Base-by-base conservation (phyloP, 2,888 invertebrate species). In the Pyrgus malvae region DNA sequence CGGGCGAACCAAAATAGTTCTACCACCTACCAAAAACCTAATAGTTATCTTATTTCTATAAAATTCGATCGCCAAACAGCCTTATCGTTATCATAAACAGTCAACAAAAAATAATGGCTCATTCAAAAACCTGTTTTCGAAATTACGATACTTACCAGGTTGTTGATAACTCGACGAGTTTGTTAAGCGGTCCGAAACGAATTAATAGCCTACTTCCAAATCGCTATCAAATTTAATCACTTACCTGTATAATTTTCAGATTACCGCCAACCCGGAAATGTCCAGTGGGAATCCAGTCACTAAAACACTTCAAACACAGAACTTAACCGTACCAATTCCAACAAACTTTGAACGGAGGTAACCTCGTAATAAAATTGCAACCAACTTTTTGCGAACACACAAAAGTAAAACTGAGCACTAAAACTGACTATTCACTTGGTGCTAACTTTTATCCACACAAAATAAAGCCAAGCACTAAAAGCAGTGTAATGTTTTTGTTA, bases 201-300 rank as follows among this genome's bases (percentile, higher is more conserved):
- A 23, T 33, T 25, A 12, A 29, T 4, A 1, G n/a, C 6, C 21
- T 16, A 25, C 4, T 6, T 5, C n/a, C 7, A 38, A 25, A 42
- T 25, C 25, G 16, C 5, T 7, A 42, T 35, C 7, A 12, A 19
- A 29, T 2, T 29, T 19, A 35, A 38, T 45, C 16, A 7, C 9
- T 53, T 38, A 57, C 59, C 59, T 57, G 40, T 57, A 44, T 42
- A 23, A 29, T 54, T 41, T 37, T 31, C 27, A 17, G 21, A 38
- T 23, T 35, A 49, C 55, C 41, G 38, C 55, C 55, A 55, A 46
- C 54, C 49, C 38, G 37, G 53, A 59, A 68, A 65, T 63, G 66
- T 72, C 74, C 74, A 77, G 69, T 70, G 68, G 73, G 70, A 74
- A 78, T 74, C 76, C 74, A 74, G 72, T 72, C 75, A 73, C 71